Base-by-base conservation (phyloP, 2,888 invertebrate species). In the Liodrosophila aerea region DNA sequence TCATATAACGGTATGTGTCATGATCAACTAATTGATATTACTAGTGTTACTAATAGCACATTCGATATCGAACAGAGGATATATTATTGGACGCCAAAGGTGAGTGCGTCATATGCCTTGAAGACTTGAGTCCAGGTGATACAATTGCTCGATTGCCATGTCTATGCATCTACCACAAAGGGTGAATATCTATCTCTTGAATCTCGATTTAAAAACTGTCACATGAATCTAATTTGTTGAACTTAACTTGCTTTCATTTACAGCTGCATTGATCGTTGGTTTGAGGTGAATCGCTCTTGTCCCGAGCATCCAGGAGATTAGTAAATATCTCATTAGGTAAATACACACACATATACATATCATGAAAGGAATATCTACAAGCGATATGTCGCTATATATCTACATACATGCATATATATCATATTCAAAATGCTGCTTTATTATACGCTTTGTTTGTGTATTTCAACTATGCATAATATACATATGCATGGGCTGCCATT, bases 201-300 rank as follows among this genome's bases (percentile, higher is more conserved):
- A n/a, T n/a, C n/a, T n/a, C n/a, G n/a, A n/a, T n/a, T n/a, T n/a
- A n/a, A n/a, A n/a, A n/a, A n/a, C n/a, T 1, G 29, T 33, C 2
- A 4, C 1, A 5, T n/a, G n/a, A n/a, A n/a, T n/a, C n/a, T n/a
- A n/a, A 9, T 33, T 3, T 15, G 15, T 9, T 34, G 11, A 5
- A 37, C 7, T 31, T 1, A 11, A 7, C 11, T 34, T 0, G n/a
- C n/a, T 16, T 13, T 18, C n/a, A 33, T 29, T 47, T 94, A 44
- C 93, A 98, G 98, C 91, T 99, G 99, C 93, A 98, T 99, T 92
- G 98, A 99, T 92, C 95, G 96, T 92, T 99, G 99, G 99, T 99
- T 99, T 92, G 97, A 98, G 91, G 96, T 98, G 90, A 99, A 98
- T 93, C 95, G 98, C 91, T 97, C 97, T 88, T 99, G 99, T 92